A percentile compares a stretch with the other conserved stretches of the same genome.
Conservation (phyloP, 2,888 invertebrate genomes). For the Poecilobothrus nobilitatus region DNA sequence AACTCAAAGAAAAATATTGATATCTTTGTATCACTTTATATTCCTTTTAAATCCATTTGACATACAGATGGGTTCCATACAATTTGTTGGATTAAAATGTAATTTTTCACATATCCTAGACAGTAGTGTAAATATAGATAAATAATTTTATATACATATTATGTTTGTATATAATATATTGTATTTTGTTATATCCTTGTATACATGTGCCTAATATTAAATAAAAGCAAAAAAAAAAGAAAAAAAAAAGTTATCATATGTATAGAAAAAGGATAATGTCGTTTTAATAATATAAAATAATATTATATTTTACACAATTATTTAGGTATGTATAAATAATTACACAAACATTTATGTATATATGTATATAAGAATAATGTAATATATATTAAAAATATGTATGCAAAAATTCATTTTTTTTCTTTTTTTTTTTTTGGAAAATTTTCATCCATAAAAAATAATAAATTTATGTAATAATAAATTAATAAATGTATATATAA, state of each 20-base stretch:
- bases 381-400: no score
- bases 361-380: no score
- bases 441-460: no score
- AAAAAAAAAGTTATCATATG: neutral
- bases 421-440: no score
- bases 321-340: no score
- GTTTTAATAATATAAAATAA: no score
- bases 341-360: no score
- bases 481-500: no score
- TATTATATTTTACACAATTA: no score
- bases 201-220: neutral
- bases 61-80: constrained; percentile 2
- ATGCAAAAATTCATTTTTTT: no score
- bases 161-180: neutral
- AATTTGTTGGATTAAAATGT: constrained; percentile 4
- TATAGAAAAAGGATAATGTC: no score
- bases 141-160: neutral
- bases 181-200: neutral
- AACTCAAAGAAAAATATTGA: neutral
- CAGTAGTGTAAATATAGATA: neutral
- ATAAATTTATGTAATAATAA: no score
- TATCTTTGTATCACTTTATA: neutral
- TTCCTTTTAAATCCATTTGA: neutral
- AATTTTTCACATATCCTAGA: constrained; percentile 3
- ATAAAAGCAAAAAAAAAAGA: neutral